Conservation (phyloP, 2,797 vertebrate genomes). For the Anolis apletophallus region DNA sequence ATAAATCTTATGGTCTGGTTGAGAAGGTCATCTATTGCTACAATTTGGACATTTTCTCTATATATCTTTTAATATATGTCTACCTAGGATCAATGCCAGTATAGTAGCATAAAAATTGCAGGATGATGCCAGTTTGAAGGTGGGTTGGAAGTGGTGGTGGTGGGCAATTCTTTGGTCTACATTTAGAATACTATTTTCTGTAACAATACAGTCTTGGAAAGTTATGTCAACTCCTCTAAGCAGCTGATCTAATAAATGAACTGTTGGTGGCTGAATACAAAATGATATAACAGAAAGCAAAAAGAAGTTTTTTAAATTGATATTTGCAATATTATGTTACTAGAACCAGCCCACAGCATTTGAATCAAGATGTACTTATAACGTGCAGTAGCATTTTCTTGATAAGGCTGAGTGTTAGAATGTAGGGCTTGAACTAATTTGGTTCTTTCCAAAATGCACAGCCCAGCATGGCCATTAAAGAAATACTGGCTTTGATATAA, state of each 20-base stretch:
- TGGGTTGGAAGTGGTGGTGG: neutral
- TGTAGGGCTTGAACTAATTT: neutral
- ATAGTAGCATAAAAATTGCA: neutral
- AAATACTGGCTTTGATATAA: constrained; percentile 24
- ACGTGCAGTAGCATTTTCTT: constrained; percentile 26
- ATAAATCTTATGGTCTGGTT: no score
- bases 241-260: neutral
- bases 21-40: neutral
- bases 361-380: neutral
- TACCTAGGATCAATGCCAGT: neutral
- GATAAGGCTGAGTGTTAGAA: neutral
- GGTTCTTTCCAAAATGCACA: constrained; percentile 51
- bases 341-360: neutral
- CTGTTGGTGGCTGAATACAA: neutral
- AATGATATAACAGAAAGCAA: neutral
- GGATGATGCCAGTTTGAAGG: neutral
- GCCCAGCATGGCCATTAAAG: constrained; percentile 47
- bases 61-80: no score
- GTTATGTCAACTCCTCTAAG: neutral
- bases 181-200: neutral
- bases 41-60: neutral
- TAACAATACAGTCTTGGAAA: neutral
- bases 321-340: neutral
- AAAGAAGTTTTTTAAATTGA: neutral
- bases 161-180: neutral